phyloP scores from a whole-genome alignment of 1,140 invertebrate species.

The Aphelinus atriplicis region DNA sequence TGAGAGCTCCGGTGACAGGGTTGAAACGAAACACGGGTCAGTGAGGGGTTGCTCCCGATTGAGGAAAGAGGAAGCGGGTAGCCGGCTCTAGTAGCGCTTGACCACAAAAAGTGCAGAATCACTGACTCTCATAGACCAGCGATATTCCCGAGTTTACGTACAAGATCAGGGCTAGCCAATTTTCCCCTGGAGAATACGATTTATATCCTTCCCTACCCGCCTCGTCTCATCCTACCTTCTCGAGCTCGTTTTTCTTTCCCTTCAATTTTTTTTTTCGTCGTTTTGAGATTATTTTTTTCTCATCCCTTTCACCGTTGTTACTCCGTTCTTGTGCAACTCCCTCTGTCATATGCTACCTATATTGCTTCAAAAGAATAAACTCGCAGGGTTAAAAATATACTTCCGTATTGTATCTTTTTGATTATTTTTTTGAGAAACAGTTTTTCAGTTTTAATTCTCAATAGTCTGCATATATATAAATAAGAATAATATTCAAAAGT shows the following conservation, averaged over 20 bases:
- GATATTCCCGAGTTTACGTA: conserved; percentile 40
- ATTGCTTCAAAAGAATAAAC: not conserved
- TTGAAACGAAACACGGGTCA: no score
- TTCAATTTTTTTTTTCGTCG: conserved; percentile 26
- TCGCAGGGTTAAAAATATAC: conserved; percentile 12
- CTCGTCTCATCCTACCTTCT: conserved; percentile 37
- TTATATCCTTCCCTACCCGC: conserved; percentile 42
- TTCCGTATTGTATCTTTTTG: not conserved
- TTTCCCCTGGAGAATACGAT: conserved; percentile 44
- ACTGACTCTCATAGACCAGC: conserved; percentile 39
- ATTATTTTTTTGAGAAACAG: no score
- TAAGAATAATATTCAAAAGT: no score
- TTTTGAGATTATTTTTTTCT: conserved; percentile 3
- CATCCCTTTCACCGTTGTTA: not conserved
- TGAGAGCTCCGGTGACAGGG: conserved; percentile 8
- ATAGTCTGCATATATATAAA: no score
- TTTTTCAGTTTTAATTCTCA: no score
- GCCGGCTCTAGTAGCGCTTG: conserved; percentile 34
- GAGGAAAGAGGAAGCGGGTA: no score
- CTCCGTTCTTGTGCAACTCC: not conserved
- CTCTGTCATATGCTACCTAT: not conserved
- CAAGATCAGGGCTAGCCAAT: conserved; percentile 44
- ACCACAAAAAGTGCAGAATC: conserved; percentile 47
- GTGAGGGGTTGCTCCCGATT: no score
- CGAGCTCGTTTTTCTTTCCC: conserved; percentile 27